Conservation (phyloP, 2,888 invertebrate species). For the Peribatodes rhomboidaria region DNA sequence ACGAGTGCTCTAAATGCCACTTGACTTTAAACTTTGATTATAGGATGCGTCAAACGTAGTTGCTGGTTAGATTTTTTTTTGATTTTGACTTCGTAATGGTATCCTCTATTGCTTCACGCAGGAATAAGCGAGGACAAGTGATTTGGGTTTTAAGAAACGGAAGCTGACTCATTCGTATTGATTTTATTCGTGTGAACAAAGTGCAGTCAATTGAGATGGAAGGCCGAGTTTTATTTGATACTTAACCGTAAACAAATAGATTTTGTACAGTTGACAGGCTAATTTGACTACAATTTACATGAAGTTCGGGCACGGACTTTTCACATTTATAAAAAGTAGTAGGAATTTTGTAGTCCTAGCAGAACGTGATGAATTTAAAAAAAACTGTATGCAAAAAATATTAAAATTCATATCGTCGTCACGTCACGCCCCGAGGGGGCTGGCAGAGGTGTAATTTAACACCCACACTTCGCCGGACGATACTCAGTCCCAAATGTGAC, state of each 20-base stretch:
- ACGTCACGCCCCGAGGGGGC: too few species aligned
- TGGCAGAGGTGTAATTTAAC: too few species aligned
- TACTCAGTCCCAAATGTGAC: too few species aligned
- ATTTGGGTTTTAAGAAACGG: slow-evolving; percentile 56
- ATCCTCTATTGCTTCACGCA: slow-evolving; percentile 63
- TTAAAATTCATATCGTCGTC: too few species aligned
- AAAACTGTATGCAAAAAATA: too few species aligned
- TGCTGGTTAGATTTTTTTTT: slow-evolving; percentile 23
- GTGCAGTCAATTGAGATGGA: slow-evolving; percentile 26
- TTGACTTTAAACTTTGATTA: slow-evolving; percentile 33
- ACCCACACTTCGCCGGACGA: too few species aligned
- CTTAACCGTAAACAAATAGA: neutral
- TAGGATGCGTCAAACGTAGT: slow-evolving; percentile 35
- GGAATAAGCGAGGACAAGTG: slow-evolving; percentile 62
- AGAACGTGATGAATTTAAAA: too few species aligned
- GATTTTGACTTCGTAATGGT: slow-evolving; percentile 52
- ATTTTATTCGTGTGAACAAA: slow-evolving; percentile 62
- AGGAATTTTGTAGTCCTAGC: too few species aligned
- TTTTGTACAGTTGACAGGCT: neutral
- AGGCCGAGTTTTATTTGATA: slow-evolving; percentile 11
- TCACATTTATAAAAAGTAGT: too few species aligned
- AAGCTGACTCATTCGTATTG: slow-evolving; percentile 62
- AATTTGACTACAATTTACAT: too few species aligned
- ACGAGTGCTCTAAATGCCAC: slow-evolving; percentile 58
- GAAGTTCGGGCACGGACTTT: too few species aligned